These are phyloP conservation scores for Heliothis subflexa DNA, from an alignment of 1,140 invertebrate species.

Conservation along the genomic window DNA sequence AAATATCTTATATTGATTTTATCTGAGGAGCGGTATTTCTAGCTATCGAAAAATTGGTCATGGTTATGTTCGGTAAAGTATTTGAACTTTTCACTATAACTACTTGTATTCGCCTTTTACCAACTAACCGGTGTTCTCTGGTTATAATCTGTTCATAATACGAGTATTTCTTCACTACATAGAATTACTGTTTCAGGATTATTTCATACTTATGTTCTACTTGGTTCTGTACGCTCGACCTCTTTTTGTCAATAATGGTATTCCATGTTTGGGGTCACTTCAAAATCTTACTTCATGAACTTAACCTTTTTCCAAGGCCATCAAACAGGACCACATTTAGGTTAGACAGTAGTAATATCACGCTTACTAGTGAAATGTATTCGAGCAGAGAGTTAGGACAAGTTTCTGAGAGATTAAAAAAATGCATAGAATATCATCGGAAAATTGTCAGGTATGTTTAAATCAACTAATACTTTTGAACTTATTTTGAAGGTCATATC, in stretches of 20 bases:
- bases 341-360: not conserved
- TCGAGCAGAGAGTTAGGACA: constrained; percentile 44
- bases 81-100: not conserved
- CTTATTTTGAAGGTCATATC: too few species aligned
- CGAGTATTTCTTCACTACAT: too few species aligned
- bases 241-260: constrained; percentile 54
- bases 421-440: constrained; percentile 52
- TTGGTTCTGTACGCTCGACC: constrained; percentile 53
- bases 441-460: constrained; percentile 54
- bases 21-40: not conserved
- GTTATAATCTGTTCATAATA: too few species aligned
- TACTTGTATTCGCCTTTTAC: not conserved
- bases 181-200: constrained; percentile 16
- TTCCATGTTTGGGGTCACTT: constrained; percentile 61
- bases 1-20: not conserved
- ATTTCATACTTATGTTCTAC: constrained; percentile 48
- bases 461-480: not conserved
- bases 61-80: too few species aligned
- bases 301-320: constrained; percentile 49
- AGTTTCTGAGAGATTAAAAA: constrained; percentile 29
- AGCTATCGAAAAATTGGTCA: not conserved
- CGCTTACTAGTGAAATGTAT: constrained; percentile 43
- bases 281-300: constrained; percentile 53
- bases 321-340: not conserved
- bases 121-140: too few species aligned